A percentile compares a stretch with the other conserved stretches of the same genome.
Evolutionary conservation across 2,888 invertebrate species (phyloP).

Genomic region (Chorisops tibialis): DNA sequence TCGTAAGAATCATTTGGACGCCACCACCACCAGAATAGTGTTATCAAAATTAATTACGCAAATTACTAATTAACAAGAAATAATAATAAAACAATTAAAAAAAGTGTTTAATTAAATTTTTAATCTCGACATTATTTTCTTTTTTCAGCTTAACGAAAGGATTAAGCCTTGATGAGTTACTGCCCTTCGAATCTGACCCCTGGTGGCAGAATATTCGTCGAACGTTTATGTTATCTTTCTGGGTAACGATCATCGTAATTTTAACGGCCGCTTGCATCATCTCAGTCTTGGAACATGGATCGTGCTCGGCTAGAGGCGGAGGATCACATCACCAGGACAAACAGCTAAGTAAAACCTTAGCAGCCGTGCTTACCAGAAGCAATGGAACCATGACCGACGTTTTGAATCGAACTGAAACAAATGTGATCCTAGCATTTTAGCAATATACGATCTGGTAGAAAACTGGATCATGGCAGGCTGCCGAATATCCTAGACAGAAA

Average conservation of each 20-base stretch:
- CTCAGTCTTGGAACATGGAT: slow-evolving; percentile 39
- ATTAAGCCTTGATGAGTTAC: slow-evolving; percentile 55
- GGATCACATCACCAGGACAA: background rate
- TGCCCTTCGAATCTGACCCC: slow-evolving; percentile 50
- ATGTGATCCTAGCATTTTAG: background rate
- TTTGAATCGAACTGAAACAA: background rate
- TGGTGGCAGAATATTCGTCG: slow-evolving; percentile 56
- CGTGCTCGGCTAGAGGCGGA: background rate
- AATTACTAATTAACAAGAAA: too few relatives aligned
- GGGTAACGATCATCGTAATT: slow-evolving; percentile 54
- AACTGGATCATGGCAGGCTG: too few relatives aligned
- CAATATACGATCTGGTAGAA: background rate
- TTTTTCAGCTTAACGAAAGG: slow-evolving; percentile 42
- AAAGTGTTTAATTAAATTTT: background rate
- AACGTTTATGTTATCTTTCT: slow-evolving; percentile 53
- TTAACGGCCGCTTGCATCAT: slow-evolving; percentile 53
- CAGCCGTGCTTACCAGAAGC: background rate
- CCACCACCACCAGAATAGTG: too few relatives aligned
- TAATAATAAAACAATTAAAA: too few relatives aligned
- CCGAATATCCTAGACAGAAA: too few relatives aligned
- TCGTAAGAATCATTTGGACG: too few relatives aligned
- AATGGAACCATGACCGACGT: background rate
- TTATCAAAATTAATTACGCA: too few relatives aligned
- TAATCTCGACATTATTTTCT: background rate
- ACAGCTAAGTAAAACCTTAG: background rate